Evolutionary conservation across 2,797 vertebrate genomes (phyloP).

Genomic region (Apogon hyalosoma): DNA sequence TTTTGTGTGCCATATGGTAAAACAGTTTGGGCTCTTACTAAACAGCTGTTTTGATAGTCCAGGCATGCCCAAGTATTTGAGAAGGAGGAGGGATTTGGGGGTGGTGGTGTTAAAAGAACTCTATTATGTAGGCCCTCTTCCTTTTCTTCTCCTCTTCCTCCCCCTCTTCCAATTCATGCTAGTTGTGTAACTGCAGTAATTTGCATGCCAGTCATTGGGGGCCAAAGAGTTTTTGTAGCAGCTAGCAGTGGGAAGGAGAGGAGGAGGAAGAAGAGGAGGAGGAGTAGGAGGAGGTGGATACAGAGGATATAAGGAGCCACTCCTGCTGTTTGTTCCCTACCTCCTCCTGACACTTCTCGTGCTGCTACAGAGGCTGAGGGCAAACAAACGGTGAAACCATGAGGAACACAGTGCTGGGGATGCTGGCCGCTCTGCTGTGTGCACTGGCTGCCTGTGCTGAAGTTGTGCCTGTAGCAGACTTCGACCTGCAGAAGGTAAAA

Average conservation of each 20-base stretch:
- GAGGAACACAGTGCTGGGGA: conserved; percentile 68
- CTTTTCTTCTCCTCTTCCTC: not conserved
- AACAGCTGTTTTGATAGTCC: conserved; percentile 48
- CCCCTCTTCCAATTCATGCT: conserved; percentile 21
- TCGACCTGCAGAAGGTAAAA: conserved; percentile 88
- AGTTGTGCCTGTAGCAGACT: conserved; percentile 80
- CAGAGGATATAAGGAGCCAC: conserved; percentile 70
- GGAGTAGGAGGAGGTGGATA: conserved; percentile 11
- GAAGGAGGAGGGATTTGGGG: not conserved
- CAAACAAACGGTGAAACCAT: conserved; percentile 58
- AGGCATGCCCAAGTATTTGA: conserved; percentile 32
- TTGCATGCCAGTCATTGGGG: conserved; percentile 46
- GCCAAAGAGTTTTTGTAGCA: conserved; percentile 49
- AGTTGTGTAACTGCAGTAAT: conserved; percentile 72
- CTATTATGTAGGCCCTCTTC: conserved; percentile 34
- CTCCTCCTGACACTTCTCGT: conserved; percentile 9
- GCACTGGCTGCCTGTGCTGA: conserved; percentile 59
- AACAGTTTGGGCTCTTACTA: conserved; percentile 32
- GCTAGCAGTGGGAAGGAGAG: not conserved
- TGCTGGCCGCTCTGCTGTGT: conserved; percentile 82
- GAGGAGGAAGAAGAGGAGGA: conserved; percentile 7
- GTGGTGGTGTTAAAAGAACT: conserved; percentile 20
- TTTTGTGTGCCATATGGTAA: conserved; percentile 6
- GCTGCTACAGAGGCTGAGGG: conserved; percentile 2
- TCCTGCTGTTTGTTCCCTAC: not conserved